Conservation (phyloP, 2,113 vertebrate genomes). For the Sminthopsis crassicaudata region DNA sequence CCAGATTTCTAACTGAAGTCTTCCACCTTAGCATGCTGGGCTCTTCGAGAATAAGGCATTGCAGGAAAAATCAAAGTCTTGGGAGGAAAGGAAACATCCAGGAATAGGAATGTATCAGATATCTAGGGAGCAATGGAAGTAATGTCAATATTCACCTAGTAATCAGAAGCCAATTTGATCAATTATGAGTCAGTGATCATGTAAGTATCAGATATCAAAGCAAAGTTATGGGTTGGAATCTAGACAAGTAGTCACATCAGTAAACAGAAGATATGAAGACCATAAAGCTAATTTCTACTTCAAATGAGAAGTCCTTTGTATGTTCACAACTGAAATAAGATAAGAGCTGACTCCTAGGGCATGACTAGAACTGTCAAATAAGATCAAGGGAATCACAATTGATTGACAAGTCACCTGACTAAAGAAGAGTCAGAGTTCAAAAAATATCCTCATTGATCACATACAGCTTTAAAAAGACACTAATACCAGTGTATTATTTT, state of each 20-base stretch:
- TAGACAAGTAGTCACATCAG: background rate
- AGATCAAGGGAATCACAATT: background rate
- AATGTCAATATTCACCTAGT: background rate
- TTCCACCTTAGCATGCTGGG: background rate
- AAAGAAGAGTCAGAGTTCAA: background rate
- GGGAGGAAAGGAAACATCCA: background rate
- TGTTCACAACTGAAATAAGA: background rate
- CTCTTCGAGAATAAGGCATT: background rate
- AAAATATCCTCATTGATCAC: background rate
- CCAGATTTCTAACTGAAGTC: background rate
- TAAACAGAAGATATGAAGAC: background rate
- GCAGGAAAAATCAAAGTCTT: background rate
- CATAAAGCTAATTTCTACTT: rapidly evolving
- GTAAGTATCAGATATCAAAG: background rate
- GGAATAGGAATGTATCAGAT: background rate
- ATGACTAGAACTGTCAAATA: background rate
- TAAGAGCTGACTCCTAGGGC: background rate
- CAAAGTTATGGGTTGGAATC: background rate
- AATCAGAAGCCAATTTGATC: background rate
- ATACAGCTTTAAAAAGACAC: background rate
- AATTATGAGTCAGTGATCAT: background rate
- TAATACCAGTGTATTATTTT: background rate
- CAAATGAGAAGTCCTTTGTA: background rate
- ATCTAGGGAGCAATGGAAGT: background rate
- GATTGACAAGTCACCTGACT: background rate